Evolutionary conservation across 1,140 invertebrate genomes (phyloP), one percentile per base, ranked within the genome.

Genomic region (Drosophila nigromelanica): DNA sequence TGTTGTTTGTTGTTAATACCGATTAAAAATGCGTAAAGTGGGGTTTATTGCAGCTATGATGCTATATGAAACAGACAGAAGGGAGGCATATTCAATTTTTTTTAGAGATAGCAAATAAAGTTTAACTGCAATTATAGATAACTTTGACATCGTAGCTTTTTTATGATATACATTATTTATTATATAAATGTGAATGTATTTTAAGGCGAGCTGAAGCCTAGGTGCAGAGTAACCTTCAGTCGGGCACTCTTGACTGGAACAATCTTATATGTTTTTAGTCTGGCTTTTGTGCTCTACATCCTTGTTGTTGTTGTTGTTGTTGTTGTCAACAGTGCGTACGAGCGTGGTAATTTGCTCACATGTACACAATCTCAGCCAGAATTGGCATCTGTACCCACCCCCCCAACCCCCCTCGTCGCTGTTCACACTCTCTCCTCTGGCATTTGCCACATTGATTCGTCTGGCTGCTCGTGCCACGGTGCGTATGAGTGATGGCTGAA

Each of bases 401-500:
- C 30, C 4, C 12, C 15, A 0, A 30, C 4, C 15, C 7, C 14
- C 7, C 48, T 50, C 18, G 18, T 18, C 18, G 18, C 18, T 18
- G 18, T 18, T 30, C 43, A 27, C 14, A 37, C 30, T 11, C 27
- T 5, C 56, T n/a, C 5, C 12, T 12, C 24, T 27, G 24, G 24
- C 24, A 33, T n/a, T n/a, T n/a, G n/a, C 48, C 33, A 10, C 10
- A 11, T 33, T 50, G 33, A 5, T 37, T 37, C 39, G 11, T 5
- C 27, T 27, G 21, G 24, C 56, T 35, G 24, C 40, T 45, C 59
- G 40, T 62, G 58, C 40, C 62, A 56, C 66, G 52, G 55, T 56
- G 81, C 74, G 81, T 86, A 86, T 85, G 81, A 85, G 74, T 85
- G 81, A 85, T 85, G 81, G 81, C 70, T 69, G 81, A 78, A 86